Base-by-base conservation (phyloP, 1,140 invertebrate species). In the Geopemphigus sp. region DNA sequence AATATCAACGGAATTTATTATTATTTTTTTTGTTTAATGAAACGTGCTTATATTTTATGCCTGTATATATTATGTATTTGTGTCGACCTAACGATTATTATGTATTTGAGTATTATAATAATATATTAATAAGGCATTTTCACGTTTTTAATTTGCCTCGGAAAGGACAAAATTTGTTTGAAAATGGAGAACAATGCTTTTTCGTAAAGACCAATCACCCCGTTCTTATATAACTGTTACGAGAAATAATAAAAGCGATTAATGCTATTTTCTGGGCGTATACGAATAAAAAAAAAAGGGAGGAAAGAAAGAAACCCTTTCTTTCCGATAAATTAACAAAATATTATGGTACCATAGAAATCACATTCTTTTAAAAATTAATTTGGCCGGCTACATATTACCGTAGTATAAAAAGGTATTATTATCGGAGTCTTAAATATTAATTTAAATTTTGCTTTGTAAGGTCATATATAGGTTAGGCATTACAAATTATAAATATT, bases 331-430 rank as follows among this genome's bases (percentile, higher is more conserved):
- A 72, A 54, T 29, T 8, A 70, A n/a, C 53, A 54, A 29, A 54
- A 54, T 39, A 39, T 53, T n/a, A 54, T 1, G n/a, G 50, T 68
- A 50, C 66, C 66, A 54, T 72, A 72, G 26, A 72, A 72, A 15
- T 72, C 24, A n/a, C 50, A 54, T 54, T 54, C 17, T 19, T 19
- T 5, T 53, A 72, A 10, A 72, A n/a, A 72, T 72, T 72, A 53
- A 72, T 54, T 72, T 54, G 19, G 17, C 24, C 5, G 24, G 56
- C 19, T 32, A 29, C 32, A 39, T 39, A 32, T 32, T 63, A 63
- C 32, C 4, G 19, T 19, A 29, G 26, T 10, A 17, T 63, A 63
- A 63, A 63, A 63, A 61, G 17, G 59, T 61, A 19, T 5, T 5
- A 59, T 39, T 3, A 39, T 39, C 32, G 8, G 32, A 39, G 32